Base-by-base conservation (phyloP, 2,888 invertebrate genomes). In the Gari tellinella region DNA sequence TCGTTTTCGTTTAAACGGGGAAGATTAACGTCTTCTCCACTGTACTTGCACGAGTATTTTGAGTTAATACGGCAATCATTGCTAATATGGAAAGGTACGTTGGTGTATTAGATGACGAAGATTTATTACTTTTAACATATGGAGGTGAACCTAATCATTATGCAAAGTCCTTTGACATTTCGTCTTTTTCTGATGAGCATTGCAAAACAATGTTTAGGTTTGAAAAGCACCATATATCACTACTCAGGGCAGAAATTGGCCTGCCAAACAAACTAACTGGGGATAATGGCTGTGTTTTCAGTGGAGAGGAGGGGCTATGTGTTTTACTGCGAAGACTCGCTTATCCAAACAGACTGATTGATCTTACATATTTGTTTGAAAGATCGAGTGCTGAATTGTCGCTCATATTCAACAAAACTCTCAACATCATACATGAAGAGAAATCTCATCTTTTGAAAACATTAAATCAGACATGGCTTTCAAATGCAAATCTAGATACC, bases 131-230 rank as follows among this genome's bases (percentile, higher is more conserved):
- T 4, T 7, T 21, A 17, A 48, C 17, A 5, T 19, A 48, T 48
- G 14, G 8, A 48, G 17, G 5, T 21, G 48, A 48, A 19, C 7
- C 12, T 8, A 21, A 48, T 4, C 4, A 10, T 5, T 48, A 48
- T 21, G 5, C 2, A 7, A 48, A 48, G 21, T 17, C 14, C 19
- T 48, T 48, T 48, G 48, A 48, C 19, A 10, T 48, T 14, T 48
- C 48, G 17, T 14, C 17, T 7, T 21, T 21, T 7, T 48, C 48
- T 14, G 48, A 48, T 19, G 48, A 48, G 21, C 3, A 48, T 19
- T 48, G 48, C 19, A 48, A 21, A 21, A 8, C 48, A 8, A 4
- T 48, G 5, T 48, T 48, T 21, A 48, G 48, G 48, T 48, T 48
- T 21, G 48, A 48, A 21, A 48, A 48, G 14, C 5, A 48, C 3